phyloP scores from a whole-genome alignment of 2,797 vertebrate species.

The Petrocephalus schoutedeni region DNA sequence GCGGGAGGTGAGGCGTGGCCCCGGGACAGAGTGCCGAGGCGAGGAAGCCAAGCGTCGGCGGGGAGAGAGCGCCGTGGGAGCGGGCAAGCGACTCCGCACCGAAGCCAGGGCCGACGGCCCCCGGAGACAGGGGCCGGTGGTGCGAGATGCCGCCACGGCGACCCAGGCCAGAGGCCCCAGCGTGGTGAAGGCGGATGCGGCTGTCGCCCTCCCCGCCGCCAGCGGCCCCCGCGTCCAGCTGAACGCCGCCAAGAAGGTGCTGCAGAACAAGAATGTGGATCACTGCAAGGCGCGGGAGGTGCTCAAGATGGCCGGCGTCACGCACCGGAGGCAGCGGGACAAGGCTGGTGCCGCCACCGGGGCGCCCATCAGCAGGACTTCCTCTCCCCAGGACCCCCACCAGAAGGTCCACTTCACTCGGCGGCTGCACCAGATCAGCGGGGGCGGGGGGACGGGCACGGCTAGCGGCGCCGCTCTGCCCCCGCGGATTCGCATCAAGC shows the following conservation, averaged over 20 bases:
- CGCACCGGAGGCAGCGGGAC: constrained; percentile 74
- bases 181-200: constrained; percentile 47
- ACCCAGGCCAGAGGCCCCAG: constrained; percentile 62
- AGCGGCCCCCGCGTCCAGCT: constrained; percentile 70
- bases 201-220: constrained; percentile 53
- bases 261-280: constrained; percentile 82
- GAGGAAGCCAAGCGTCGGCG: constrained; percentile 81
- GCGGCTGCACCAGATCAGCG: constrained; percentile 83
- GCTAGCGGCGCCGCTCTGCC: constrained; percentile 61
- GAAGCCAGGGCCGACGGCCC: constrained; percentile 68
- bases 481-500: constrained; percentile 86
- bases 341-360: constrained; percentile 32
- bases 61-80: constrained; percentile 64
- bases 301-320: constrained; percentile 76
- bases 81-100: constrained; percentile 73
- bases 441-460: constrained; percentile 43
- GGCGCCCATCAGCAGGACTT: constrained; percentile 47
- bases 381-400: constrained; percentile 73
- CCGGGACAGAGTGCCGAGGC: constrained; percentile 68
- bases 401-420: constrained; percentile 91
- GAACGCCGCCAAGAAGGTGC: constrained; percentile 82
- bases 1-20: constrained; percentile 75
- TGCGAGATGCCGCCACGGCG: constrained; percentile 64
- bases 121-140: constrained; percentile 64
- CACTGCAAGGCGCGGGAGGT: constrained; percentile 80